Conservation (phyloP, 1,140 invertebrate genomes). For the Galleria mellonella region DNA sequence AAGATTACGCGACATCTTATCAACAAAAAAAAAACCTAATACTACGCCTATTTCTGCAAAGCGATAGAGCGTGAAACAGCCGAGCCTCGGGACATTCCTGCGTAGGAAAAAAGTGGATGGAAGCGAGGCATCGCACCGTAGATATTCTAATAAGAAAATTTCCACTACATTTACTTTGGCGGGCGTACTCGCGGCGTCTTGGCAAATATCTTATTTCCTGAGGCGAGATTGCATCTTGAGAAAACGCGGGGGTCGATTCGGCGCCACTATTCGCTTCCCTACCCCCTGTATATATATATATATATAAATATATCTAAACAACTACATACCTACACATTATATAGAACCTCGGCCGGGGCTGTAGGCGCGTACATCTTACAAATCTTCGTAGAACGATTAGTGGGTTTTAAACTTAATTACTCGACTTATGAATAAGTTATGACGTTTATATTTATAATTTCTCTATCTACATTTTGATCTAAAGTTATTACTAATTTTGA, state of each 20-base stretch:
- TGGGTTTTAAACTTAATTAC: conserved; percentile 6
- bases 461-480: too few relatives aligned
- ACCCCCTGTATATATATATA: conserved; percentile 16
- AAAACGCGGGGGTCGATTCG: conserved; percentile 67
- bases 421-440: conserved; percentile 2
- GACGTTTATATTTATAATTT: background rate
- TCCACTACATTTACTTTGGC: conserved; percentile 73
- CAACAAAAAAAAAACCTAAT: background rate
- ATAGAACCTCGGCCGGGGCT: background rate
- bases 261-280: conserved; percentile 57
- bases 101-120: conserved; percentile 65
- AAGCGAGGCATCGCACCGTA: conserved; percentile 69
- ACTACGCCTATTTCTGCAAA: conserved; percentile 2
- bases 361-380: background rate
- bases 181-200: conserved; percentile 69
- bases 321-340: background rate
- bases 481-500: too few relatives aligned
- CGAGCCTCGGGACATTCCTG: conserved; percentile 49
- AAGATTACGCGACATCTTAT: too few relatives aligned
- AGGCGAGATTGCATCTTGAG: conserved; percentile 73
- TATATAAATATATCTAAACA: too few relatives aligned
- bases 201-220: conserved; percentile 74
- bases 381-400: conserved; percentile 6
- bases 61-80: conserved; percentile 44
- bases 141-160: conserved; percentile 75